Percentiles rank a stretch among this genome's conserved stretches.
Conservation (phyloP, 2,888 invertebrate species). For the Nycteola revayana region DNA sequence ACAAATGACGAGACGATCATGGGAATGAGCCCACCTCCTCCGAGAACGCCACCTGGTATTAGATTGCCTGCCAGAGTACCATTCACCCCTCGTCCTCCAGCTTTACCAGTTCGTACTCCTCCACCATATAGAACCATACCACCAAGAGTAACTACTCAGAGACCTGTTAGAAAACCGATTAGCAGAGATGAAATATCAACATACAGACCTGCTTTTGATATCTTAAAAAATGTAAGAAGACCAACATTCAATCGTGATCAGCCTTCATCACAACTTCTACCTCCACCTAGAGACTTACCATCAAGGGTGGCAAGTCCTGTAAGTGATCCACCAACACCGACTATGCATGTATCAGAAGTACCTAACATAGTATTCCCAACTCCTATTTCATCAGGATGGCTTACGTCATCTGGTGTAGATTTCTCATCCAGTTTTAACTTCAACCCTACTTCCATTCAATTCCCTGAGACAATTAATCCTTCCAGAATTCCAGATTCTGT, state of each 20-base stretch:
- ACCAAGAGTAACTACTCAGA: constrained; percentile 51
- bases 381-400: constrained; percentile 68
- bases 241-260: constrained; percentile 60
- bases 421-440: constrained; percentile 70
- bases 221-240: constrained; percentile 60
- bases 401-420: constrained; percentile 68
- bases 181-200: constrained; percentile 69
- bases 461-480: constrained; percentile 44
- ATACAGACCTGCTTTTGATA: constrained; percentile 65
- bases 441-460: constrained; percentile 58
- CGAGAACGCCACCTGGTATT: constrained; percentile 50
- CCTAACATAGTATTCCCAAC: constrained; percentile 69
- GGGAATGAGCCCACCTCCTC: constrained; percentile 81
- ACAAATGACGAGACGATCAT: constrained; percentile 76
- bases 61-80: constrained; percentile 52
- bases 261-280: constrained; percentile 64
- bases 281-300: constrained; percentile 59
- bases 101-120: constrained; percentile 54
- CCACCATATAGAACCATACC: constrained; percentile 62
- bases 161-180: constrained; percentile 57
- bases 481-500: constrained; percentile 38
- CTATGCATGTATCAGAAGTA: constrained; percentile 33
- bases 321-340: constrained; percentile 39
- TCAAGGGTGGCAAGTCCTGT: constrained; percentile 42
- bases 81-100: constrained; percentile 59